Evolutionary conservation across 2,113 vertebrate genomes (phyloP).

Genomic region (Bubalus kerabau): DNA sequence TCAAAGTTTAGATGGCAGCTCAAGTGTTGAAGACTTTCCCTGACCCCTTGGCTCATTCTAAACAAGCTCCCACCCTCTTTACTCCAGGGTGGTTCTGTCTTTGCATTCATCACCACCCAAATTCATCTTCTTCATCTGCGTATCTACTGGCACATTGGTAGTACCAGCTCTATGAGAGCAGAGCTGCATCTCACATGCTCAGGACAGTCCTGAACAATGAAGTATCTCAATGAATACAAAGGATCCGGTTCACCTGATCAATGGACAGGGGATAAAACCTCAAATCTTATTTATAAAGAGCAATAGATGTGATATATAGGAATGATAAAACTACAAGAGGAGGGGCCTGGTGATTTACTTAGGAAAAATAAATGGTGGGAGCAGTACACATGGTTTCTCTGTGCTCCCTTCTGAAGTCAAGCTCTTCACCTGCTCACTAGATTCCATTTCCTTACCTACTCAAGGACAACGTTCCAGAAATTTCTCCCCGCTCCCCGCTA

Average conservation of each 20-base stretch:
- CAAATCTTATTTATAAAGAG: background rate
- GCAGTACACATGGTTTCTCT: background rate
- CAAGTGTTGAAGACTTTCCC: background rate
- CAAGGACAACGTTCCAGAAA: background rate
- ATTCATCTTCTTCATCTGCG: background rate
- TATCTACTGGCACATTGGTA: background rate
- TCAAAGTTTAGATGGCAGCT: background rate
- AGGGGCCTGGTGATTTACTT: background rate
- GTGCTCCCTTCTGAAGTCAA: background rate
- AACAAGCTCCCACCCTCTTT: background rate
- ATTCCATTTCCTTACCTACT: background rate
- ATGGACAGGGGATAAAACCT: background rate
- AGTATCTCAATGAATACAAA: background rate
- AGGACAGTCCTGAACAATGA: background rate
- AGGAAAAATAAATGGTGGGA: background rate
- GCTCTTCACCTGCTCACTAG: background rate
- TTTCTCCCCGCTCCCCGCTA: background rate
- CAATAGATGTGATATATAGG: background rate
- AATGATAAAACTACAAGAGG: background rate
- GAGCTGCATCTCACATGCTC: background rate
- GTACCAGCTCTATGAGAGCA: background rate
- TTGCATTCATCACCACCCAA: background rate
- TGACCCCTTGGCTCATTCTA: background rate
- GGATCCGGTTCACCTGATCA: background rate
- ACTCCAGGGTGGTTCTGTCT: background rate